phyloP scores from a whole-genome alignment of 2,888 invertebrate species.

The Lagria hirta region DNA sequence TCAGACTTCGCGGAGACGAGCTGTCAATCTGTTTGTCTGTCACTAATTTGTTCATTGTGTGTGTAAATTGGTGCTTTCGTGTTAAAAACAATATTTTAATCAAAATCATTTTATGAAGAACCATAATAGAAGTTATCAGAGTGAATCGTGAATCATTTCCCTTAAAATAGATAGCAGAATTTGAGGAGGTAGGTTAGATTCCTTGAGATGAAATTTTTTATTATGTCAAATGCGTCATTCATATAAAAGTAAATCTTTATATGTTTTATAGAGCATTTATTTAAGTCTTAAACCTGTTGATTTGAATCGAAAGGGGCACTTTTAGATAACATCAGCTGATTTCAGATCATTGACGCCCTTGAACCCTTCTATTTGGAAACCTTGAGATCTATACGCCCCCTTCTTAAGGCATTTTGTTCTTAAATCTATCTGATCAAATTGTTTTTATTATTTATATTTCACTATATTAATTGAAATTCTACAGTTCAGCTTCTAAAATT shows the following conservation, averaged over 20 bases:
- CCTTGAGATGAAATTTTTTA: constrained; percentile 47
- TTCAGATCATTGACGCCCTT: constrained; percentile 34
- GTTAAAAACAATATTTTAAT: constrained; percentile 32
- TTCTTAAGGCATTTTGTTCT: constrained; percentile 33
- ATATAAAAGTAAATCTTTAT: constrained; percentile 34
- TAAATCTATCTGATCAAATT: neutral
- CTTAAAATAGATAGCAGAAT: constrained; percentile 27
- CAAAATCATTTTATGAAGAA: constrained; percentile 42
- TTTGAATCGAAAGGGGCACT: constrained; percentile 28
- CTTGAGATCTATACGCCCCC: constrained; percentile 37
- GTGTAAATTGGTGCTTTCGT: constrained; percentile 39
- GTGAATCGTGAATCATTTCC: constrained; percentile 39
- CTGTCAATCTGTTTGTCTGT: constrained; percentile 39
- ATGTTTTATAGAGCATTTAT: constrained; percentile 30
- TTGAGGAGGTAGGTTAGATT: constrained; percentile 50
- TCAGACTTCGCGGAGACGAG: no score
- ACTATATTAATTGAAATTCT: neutral
- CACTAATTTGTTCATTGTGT: constrained; percentile 42
- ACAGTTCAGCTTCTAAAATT: constrained; percentile 4
- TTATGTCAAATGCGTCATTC: constrained; percentile 53
- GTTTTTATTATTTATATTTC: constrained; percentile 2
- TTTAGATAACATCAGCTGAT: constrained; percentile 32
- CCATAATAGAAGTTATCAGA: constrained; percentile 34
- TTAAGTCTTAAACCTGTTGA: constrained; percentile 34
- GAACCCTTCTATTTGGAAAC: constrained; percentile 30